phyloP scores from a whole-genome alignment of 2,113 vertebrate genomes.

The Scatophagus argus region DNA sequence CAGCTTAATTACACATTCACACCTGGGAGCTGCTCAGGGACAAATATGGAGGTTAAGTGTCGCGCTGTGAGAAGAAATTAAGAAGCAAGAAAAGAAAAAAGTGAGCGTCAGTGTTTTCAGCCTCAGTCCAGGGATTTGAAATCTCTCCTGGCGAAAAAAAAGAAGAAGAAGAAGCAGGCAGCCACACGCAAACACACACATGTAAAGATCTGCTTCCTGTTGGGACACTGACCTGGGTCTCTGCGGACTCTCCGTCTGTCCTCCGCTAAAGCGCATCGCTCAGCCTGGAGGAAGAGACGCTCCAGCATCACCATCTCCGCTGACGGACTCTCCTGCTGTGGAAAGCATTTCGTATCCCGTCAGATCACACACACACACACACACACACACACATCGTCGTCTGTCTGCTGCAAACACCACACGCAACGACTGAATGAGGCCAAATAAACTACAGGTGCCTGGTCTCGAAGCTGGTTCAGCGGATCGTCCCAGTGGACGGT shows the following conservation, averaged over 20 bases:
- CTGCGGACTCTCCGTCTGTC: slow-evolving; percentile 80
- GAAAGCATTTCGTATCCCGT: slow-evolving; percentile 1
- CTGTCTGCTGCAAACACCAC: neutral
- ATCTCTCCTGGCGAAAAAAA: neutral
- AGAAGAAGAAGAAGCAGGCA: too few relatives aligned
- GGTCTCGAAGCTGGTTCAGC: too few relatives aligned
- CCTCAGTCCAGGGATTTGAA: neutral
- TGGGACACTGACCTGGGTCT: slow-evolving; percentile 81
- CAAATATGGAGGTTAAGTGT: slow-evolving; percentile 43
- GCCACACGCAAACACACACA: neutral
- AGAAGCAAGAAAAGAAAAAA: neutral
- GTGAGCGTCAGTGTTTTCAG: slow-evolving; percentile 7
- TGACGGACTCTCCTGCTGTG: slow-evolving; percentile 86
- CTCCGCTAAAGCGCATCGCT: slow-evolving; percentile 81
- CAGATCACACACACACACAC: neutral
- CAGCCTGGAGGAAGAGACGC: slow-evolving; percentile 87
- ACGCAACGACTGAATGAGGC: neutral
- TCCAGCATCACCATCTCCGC: slow-evolving; percentile 90
- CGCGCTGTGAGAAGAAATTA: slow-evolving; percentile 19
- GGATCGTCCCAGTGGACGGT: neutral
- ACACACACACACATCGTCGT: neutral
- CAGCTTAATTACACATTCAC: slow-evolving; percentile 61
- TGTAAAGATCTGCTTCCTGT: neutral
- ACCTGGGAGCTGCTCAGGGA: slow-evolving; percentile 56
- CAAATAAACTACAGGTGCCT: neutral